A percentile compares a stretch with the other conserved stretches of the same genome.
These are phyloP conservation scores for Pachycephala philippinensis DNA, from an alignment of 2,113 vertebrate species.

Conservation along the genomic window DNA sequence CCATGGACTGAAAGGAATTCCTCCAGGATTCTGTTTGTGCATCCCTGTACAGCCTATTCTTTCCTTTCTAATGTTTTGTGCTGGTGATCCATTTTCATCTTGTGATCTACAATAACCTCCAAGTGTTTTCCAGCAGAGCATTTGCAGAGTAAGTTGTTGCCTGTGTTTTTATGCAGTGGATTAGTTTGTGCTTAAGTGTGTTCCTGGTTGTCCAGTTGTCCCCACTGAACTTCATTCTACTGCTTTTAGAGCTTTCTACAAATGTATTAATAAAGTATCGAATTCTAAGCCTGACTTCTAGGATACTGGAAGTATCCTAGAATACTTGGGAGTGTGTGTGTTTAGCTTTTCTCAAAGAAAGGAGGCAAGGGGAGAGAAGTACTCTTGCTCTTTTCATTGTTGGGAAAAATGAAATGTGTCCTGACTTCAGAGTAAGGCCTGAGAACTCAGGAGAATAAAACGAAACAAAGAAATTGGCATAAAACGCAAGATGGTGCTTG, in stretches of 20 bases:
- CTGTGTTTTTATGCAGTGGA: background rate
- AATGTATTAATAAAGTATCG: background rate
- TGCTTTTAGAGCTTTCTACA: background rate
- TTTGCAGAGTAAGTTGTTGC: background rate
- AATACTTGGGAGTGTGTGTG: background rate
- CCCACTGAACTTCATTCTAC: background rate
- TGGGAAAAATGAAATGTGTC: background rate
- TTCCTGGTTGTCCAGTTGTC: background rate
- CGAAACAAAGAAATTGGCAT: background rate
- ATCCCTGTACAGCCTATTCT: background rate
- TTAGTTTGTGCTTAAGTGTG: background rate
- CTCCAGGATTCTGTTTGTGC: background rate
- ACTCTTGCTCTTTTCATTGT: background rate
- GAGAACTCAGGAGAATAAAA: background rate
- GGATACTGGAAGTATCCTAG: too few relatives aligned
- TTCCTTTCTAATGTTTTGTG: fast-evolving
- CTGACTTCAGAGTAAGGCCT: background rate
- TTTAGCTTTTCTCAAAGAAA: background rate
- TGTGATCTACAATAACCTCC: background rate
- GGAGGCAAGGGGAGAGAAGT: fast-evolving
- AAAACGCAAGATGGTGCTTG: background rate
- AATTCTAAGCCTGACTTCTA: background rate
- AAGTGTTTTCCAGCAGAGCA: background rate
- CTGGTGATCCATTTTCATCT: background rate
- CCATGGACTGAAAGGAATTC: background rate